Conservation (phyloP, 1,140 invertebrate genomes). For the Drosophila sturtevanti region DNA sequence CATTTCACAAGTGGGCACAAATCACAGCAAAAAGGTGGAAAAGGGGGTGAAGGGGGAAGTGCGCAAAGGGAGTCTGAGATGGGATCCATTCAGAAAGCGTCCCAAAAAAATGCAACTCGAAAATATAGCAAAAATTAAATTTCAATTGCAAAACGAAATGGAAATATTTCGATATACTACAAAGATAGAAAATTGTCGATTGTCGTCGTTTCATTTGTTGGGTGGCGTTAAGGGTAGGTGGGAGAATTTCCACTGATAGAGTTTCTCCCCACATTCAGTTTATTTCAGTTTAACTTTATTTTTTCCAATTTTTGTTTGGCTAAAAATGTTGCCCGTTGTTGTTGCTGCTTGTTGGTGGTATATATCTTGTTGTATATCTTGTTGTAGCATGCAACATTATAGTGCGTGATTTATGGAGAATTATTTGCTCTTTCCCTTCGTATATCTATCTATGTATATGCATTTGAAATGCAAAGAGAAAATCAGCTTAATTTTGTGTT, state of each 20-base stretch:
- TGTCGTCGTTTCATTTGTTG: neutral
- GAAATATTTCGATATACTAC: conserved; percentile 15
- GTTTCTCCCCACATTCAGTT: neutral
- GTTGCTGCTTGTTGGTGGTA: neutral
- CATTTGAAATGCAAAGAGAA: conserved; percentile 44
- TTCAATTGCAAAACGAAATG: conserved; percentile 51
- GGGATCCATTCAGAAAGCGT: neutral
- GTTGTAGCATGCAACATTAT: neutral
- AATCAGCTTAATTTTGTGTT: conserved; percentile 53
- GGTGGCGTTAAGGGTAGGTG: neutral
- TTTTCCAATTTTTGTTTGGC: neutral
- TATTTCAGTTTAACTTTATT: neutral
- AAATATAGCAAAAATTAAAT: conserved; percentile 74
- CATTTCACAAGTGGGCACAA: conserved; percentile 32
- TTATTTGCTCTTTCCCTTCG: conserved; percentile 1
- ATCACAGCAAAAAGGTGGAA: conserved; percentile 23
- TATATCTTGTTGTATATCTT: too few species aligned
- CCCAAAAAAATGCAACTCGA: conserved; percentile 29
- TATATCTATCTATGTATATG: conserved; percentile 22
- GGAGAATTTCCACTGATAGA: too few species aligned
- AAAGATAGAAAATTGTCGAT: conserved; percentile 3
- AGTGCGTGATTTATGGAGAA: neutral
- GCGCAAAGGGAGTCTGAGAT: neutral
- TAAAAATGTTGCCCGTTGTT: neutral
- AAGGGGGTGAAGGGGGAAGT: too few species aligned